Base-by-base conservation (phyloP, 2,113 vertebrate species). In the Heterotis niloticus region DNA sequence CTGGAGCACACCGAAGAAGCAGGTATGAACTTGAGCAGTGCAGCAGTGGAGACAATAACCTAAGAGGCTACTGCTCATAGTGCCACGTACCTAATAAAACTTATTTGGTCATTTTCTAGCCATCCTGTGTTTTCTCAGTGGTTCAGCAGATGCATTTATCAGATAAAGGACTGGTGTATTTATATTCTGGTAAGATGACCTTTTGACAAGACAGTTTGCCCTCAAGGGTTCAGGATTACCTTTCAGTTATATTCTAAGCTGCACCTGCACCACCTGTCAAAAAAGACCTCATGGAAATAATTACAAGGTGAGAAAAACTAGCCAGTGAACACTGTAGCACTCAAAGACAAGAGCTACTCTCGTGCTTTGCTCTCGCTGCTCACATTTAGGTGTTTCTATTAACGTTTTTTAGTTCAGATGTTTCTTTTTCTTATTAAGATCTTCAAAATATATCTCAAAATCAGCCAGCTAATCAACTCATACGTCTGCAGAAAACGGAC, bases 31-130 rank as follows among this genome's bases (percentile, higher is more conserved):
- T 59, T 73, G 54, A 10, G 26, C 52, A 57, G 71, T 16, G 56
- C 13, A 28, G 23, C 54, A 57, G 56, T 51, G 57, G 57, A 74
- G 54, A 74, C 51, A 59, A 74, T 74, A 74, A 56, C 51, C 23
- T 17, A 54, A n/a, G 11, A 59, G 24, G 23, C 23, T 57, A 28
- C 24, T 28, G 12, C 71, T 57, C 54, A n/a, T 13, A 26, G 24
- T 44, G 10, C 28, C 71, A 57, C 10, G n/a, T 51, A 24, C 54
- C 56, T n/a, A 57, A 54, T 24, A 57, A 14, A 59, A 23, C n/a
- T 59, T 74, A 11, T 74, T 7, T 4, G 34, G 34, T 44, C 54
- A 54, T n/a, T 62, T 62, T 11, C 59, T 20, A 62, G 59, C 59
- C 13, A 62, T 17, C 1, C 59, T 44, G 34, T 17, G 11, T 54